phyloP scores from a whole-genome alignment of 37 sponge, comb jelly and placozoan genomes.

The Haliclona indistincta region DNA sequence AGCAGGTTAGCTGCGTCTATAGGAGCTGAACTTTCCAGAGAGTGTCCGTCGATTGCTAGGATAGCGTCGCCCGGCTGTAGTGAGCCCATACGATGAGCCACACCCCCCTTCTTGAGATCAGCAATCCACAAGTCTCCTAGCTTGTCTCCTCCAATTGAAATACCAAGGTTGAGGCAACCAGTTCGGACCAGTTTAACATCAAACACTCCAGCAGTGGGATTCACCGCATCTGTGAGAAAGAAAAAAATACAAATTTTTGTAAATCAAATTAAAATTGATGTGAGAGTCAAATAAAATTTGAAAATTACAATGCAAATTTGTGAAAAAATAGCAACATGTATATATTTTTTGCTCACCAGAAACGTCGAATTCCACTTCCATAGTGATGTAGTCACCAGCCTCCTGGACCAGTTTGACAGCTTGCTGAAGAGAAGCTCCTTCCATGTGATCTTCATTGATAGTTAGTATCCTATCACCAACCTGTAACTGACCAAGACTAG shows the following conservation, averaged over 20 bases:
- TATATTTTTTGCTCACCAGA: conserved; percentile 54
- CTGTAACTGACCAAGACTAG: conserved; percentile 57
- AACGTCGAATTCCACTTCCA: conserved; percentile 75
- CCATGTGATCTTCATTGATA: conserved; percentile 52
- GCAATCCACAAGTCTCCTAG: conserved; percentile 93
- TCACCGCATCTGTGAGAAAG: conserved; percentile 49
- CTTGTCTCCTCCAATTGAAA: conserved; percentile 84
- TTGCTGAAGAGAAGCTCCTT: conserved; percentile 59
- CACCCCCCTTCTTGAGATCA: conserved; percentile 87
- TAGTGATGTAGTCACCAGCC: conserved; percentile 36
- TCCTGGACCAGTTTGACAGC: conserved; percentile 73
- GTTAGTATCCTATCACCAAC: conserved; percentile 63
- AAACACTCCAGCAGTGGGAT: conserved; percentile 81
- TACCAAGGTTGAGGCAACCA: conserved; percentile 68
- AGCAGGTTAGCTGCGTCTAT: conserved; percentile 72
- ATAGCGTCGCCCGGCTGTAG: conserved; percentile 82
- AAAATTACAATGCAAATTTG: too few relatives aligned
- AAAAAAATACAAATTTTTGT: too few relatives aligned
- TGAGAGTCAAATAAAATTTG: too few relatives aligned
- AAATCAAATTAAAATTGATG: too few relatives aligned
- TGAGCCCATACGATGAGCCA: conserved; percentile 79
- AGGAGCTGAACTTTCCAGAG: conserved; percentile 57
- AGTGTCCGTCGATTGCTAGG: conserved; percentile 76
- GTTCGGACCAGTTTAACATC: conserved; percentile 72
- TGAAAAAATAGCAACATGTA: too few relatives aligned